Base-by-base conservation (phyloP, 2,797 vertebrate genomes). In the Silurus lanzhouensis region DNA sequence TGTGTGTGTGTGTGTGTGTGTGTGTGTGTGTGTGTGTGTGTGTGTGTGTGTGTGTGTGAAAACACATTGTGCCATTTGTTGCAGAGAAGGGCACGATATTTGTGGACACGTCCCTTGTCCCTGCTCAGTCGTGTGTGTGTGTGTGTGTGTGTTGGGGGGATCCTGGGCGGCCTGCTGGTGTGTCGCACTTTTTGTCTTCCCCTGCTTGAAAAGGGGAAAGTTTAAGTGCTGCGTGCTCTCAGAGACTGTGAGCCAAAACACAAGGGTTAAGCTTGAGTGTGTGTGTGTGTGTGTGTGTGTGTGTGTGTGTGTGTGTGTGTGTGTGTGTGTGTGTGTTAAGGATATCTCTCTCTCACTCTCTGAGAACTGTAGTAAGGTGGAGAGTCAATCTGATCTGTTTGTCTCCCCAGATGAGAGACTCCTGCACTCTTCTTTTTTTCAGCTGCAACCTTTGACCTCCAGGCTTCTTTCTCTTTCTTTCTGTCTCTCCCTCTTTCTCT, bases 191-290 rank as follows among this genome's bases (percentile, higher is more conserved):
- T 95, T 95, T 95, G 94, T 95, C 91, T 90, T 91, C 84, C 86
- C 82, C 91, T 93, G 90, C 93, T 94, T 94, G 92, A 95, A 95
- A 94, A 93, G 94, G 94, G 93, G 92, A 95, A 95, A 95, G 94
- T 95, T 95, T 95, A 96, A 95, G 94, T 95, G 94, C 92, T 92
- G 93, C 90, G 88, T 60, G 87, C 92, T 93, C 93, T 94, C 91
- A 93, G 92, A 88, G 89, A 89, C 86, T 90, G 91, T 93, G 91
- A 92, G 80, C 88, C 86, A 83, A 90, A 91, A 91, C 89, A 87
- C 88, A 90, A 92, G 91, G 94, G 93, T 92, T 48, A 93, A 94
- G 93, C 93, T 87, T 86, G 27, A 22, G 88, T 85, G 48, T 84
- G 48, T 88, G 79, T 83, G 68, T 83, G 87, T 83, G 86, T 87